These are phyloP conservation scores for Drosophila formosana DNA, from an alignment of 2,888 invertebrate genomes.

Conservation along the genomic window DNA sequence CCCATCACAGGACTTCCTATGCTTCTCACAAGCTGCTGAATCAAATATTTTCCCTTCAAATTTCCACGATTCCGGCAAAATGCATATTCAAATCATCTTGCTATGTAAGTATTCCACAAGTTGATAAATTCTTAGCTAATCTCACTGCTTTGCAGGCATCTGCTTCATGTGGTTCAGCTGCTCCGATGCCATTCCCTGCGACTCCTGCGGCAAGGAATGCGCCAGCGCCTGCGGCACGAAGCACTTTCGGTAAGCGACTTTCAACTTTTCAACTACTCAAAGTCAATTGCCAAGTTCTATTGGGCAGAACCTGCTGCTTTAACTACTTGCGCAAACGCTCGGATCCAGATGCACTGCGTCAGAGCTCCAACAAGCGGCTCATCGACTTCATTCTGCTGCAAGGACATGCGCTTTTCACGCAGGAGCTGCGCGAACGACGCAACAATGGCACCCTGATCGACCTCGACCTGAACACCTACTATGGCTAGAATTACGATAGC, in stretches of 20 bases:
- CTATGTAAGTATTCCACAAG: constrained; percentile 66
- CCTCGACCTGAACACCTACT: constrained; percentile 71
- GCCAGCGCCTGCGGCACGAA: constrained; percentile 88
- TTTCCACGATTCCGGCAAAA: constrained; percentile 47
- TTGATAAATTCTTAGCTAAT: background rate
- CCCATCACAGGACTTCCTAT: constrained; percentile 51
- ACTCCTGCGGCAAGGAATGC: constrained; percentile 89
- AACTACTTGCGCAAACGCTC: constrained; percentile 88
- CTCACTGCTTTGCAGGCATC: constrained; percentile 52
- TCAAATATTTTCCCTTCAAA: constrained; percentile 15
- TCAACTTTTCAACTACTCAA: background rate
- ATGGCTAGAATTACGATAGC: constrained; percentile 48
- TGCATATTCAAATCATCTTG: constrained; percentile 70
- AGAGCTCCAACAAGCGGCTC: constrained; percentile 79
- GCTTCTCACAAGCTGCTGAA: constrained; percentile 52
- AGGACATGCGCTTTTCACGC: constrained; percentile 80
- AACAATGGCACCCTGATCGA: constrained; percentile 67
- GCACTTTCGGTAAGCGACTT: constrained; percentile 85
- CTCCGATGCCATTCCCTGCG: constrained; percentile 86
- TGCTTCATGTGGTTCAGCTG: constrained; percentile 66
- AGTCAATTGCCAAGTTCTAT: background rate
- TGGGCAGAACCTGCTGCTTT: constrained; percentile 88
- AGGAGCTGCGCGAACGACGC: constrained; percentile 67
- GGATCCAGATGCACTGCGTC: constrained; percentile 78
- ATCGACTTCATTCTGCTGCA: constrained; percentile 83